Percentiles rank a stretch among this genome's conserved stretches.
Conservation (phyloP, 2,113 vertebrate genomes). For the Setophaga kirtlandii region DNA sequence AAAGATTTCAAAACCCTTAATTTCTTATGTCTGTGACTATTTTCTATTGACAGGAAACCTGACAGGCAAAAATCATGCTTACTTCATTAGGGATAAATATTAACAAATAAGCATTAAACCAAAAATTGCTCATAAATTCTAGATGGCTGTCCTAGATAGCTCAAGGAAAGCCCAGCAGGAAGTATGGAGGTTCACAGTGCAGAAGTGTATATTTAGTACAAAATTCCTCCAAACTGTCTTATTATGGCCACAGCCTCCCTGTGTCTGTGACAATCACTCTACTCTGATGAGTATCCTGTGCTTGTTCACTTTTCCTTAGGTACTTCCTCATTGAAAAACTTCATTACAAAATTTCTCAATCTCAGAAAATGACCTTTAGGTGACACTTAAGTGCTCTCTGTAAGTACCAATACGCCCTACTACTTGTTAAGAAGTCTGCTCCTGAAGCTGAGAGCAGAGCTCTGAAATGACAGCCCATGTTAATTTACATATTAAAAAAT, state of each 20-base stretch:
- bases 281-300: neutral
- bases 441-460: neutral
- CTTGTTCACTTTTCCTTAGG: neutral
- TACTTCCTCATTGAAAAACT: neutral
- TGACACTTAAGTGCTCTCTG: neutral
- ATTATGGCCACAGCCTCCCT: neutral
- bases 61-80: neutral
- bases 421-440: neutral
- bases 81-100: neutral
- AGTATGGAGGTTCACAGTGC: neutral
- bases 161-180: neutral
- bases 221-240: neutral
- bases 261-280: neutral
- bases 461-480: neutral
- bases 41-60: neutral
- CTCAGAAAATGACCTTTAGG: neutral
- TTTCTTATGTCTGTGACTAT: neutral
- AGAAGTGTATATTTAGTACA: neutral
- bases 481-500: neutral
- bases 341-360: neutral
- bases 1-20: neutral
- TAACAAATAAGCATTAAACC: neutral
- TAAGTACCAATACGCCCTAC: neutral
- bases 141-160: neutral
- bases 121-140: neutral